These are phyloP conservation scores for Eretmochelys imbricata DNA, from an alignment of 2,113 vertebrate species.

Conservation along the genomic window DNA sequence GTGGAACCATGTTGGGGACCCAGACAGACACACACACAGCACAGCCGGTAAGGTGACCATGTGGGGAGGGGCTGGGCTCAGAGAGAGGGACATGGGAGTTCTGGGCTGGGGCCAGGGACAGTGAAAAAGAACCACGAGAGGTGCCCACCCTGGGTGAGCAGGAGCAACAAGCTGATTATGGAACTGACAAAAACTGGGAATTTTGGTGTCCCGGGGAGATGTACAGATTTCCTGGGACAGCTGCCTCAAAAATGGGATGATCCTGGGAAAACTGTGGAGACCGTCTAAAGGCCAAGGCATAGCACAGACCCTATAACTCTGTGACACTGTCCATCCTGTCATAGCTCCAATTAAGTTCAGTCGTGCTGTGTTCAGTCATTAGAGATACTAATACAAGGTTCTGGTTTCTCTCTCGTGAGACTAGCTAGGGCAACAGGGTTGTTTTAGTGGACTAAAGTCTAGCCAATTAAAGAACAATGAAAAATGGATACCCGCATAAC, in stretches of 20 bases:
- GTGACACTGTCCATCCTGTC: background rate
- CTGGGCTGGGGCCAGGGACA: background rate
- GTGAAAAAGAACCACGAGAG: background rate
- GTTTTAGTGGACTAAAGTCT: background rate
- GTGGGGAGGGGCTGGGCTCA: too few relatives aligned
- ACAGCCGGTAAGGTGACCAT: background rate
- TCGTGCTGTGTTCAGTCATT: background rate
- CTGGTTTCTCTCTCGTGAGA: background rate
- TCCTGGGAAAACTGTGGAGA: background rate
- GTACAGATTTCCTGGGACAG: background rate
- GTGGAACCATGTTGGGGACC: background rate
- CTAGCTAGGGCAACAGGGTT: background rate
- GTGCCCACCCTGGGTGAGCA: background rate
- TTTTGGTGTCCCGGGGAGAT: too few relatives aligned
- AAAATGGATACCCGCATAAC: background rate
- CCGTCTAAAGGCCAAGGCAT: background rate
- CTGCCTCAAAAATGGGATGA: background rate
- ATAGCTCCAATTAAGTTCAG: background rate
- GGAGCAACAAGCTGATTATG: background rate
- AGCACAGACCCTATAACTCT: background rate
- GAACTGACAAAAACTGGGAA: background rate
- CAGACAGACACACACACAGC: background rate
- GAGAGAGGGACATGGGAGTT: too few relatives aligned
- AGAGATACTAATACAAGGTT: background rate
- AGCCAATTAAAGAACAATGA: background rate